Evolutionary conservation across 2,797 vertebrate genomes (phyloP), one percentile per base, ranked within the genome.

Genomic region (Tenualosa thibaudeaui): DNA sequence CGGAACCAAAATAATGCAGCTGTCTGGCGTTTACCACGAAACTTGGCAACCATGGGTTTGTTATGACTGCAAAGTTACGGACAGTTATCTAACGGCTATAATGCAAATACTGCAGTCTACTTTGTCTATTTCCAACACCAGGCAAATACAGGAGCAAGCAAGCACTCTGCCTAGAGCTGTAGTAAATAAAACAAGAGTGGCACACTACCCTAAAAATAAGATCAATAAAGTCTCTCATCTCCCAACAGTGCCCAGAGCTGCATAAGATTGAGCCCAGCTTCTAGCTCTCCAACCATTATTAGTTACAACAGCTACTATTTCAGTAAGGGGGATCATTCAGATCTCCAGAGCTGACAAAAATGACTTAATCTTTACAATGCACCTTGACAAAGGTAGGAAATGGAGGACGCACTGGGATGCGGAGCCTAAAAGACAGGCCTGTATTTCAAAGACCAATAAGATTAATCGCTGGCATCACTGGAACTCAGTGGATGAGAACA

Each of bases 151-250:
- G 56, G 3, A 43, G 40, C 37, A 13, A 43, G 37, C 68, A 24
- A 50, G 83, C 37, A 13, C 62, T 50, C 26, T 84, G n/a, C 71
- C 49, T 26, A 0, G 53, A 43, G 71, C 71, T n/a, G 46, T 49
- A 49, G 46, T 49, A 49, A 49, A 49, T 5, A 49, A 49, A 49
- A 49, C 4, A 49, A 49, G 71, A 78, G 71, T 78, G 71, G 17
- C 40, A 81, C 54, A 81, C 58, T 24, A 81, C 10, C 26, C 43
- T 75, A 37, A 83, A 81, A 65, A 86, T 75, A 88, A 81, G 12
- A 50, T 84, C 10, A 71, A 31, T 78, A 78, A 78, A 78, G 40
- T 78, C 71, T 78, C 71, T 78, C 46, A 84, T 84, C 17, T 51
- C 58, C 49, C 43, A 31, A 65, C 17, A 51, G 46, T 37, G 83